Evolutionary conservation across 2,888 invertebrate genomes (phyloP).

Genomic region (Ophioninae sp.): DNA sequence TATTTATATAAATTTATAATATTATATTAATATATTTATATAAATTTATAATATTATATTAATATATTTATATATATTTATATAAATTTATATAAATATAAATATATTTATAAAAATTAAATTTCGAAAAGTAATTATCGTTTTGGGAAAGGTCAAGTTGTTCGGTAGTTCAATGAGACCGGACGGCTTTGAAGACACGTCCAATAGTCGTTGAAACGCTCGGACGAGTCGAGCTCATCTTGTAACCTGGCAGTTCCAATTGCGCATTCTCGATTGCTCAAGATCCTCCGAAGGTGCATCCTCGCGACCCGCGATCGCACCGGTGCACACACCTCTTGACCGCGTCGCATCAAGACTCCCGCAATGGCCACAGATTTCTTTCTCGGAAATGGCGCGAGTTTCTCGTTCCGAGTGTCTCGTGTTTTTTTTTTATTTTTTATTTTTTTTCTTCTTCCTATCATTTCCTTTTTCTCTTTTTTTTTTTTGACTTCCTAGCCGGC

Average conservation of each 20-base stretch:
- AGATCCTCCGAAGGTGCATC: slow-evolving; percentile 31
- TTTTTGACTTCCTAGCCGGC: slow-evolving; percentile 15
- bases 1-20: too few species aligned
- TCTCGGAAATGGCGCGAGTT: slow-evolving; percentile 77
- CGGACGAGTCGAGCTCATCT: slow-evolving; percentile 30
- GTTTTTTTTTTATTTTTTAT: slow-evolving; percentile 8
- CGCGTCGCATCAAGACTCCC: slow-evolving; percentile 68
- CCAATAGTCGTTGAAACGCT: slow-evolving; percentile 10
- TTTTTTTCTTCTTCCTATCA: slow-evolving; percentile 20
- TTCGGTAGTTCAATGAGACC: not conserved
- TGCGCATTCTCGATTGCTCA: slow-evolving; percentile 50
- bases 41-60: too few species aligned
- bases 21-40: too few species aligned
- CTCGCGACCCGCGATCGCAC: slow-evolving; percentile 43
- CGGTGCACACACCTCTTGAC: slow-evolving; percentile 57
- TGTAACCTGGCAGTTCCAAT: slow-evolving; percentile 19
- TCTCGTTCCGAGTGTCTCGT: slow-evolving; percentile 69
- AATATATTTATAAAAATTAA: too few species aligned
- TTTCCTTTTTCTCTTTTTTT: slow-evolving; percentile 15
- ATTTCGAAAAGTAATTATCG: too few species aligned
- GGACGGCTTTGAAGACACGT: not conserved
- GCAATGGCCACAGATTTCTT: slow-evolving; percentile 78
- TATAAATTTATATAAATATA: too few species aligned
- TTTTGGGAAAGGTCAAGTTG: too few species aligned
- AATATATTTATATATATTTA: too few species aligned